Percentiles rank a stretch among this genome's conserved stretches.
These are phyloP conservation scores for Sinonovacula constricta DNA, from an alignment of 1,140 invertebrate genomes.

Conservation along the genomic window DNA sequence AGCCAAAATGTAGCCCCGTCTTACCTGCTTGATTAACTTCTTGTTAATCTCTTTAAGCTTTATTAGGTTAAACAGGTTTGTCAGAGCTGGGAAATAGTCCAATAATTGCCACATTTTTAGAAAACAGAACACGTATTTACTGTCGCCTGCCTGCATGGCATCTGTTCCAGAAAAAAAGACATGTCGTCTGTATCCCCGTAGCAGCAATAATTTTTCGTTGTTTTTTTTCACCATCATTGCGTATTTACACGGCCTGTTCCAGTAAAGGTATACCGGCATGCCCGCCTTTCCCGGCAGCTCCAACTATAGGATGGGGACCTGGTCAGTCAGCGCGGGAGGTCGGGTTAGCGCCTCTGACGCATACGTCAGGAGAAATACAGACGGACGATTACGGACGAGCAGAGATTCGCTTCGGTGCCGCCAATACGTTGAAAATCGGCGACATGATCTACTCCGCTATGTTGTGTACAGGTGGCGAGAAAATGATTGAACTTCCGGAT, in stretches of 20 bases:
- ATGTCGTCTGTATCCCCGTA: too few relatives aligned
- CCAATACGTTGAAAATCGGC: constrained; percentile 38
- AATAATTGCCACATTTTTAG: too few relatives aligned
- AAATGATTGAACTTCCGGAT: constrained; percentile 52
- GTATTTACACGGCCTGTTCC: constrained; percentile 11
- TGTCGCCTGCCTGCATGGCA: too few relatives aligned
- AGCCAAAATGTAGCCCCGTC: too few relatives aligned
- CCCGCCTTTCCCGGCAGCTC: constrained; percentile 64
- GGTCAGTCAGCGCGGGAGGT: constrained; percentile 52
- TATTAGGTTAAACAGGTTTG: too few relatives aligned
- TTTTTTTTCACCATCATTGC: too few relatives aligned
- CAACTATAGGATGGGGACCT: constrained; percentile 67
- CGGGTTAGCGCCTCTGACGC: constrained; percentile 63
- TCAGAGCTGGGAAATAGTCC: too few relatives aligned
- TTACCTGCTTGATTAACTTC: too few relatives aligned
- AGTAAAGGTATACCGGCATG: constrained; percentile 53
- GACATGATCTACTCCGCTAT: constrained; percentile 36
- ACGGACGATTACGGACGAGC: constrained; percentile 59
- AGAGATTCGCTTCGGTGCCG: constrained; percentile 62
- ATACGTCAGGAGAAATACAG: constrained; percentile 62
- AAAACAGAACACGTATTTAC: too few relatives aligned
- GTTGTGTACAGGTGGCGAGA: constrained; percentile 56
- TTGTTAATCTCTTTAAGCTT: too few relatives aligned
- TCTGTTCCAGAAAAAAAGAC: too few relatives aligned
- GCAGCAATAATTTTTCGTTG: too few relatives aligned